Evolutionary conservation across 2,113 vertebrate species (phyloP), one percentile per base, ranked within the genome.

Genomic region (Epinephelus fuscoguttatus): DNA sequence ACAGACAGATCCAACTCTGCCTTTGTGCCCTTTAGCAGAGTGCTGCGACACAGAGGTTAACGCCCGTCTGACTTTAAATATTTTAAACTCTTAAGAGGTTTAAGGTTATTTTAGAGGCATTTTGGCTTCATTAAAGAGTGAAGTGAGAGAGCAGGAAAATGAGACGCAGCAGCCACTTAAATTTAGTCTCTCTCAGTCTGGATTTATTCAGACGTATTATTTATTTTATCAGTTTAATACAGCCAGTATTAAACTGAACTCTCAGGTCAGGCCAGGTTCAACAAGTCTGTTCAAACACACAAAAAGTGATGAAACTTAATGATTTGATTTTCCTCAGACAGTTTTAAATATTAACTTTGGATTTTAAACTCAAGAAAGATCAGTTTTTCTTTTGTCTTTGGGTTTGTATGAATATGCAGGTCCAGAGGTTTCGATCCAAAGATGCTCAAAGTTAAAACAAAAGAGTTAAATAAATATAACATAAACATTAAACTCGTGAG

Each of bases 81-180:
- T 50, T 37, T 25, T 27, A 52, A 2, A 52, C 37, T 6, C 64
- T 78, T 68, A 14, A 84, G 81, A 84, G 81, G 53, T 60, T 74
- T 67, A 68, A 68, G 53, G 75, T 69, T 69, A 50, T 60, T 60
- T 50, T 8, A 42, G 45, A 83, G 61, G 8, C 33, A 23, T 14
- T 60, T 25, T 50, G 53, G 25, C 60, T 21, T 47, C 17, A 14
- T 69, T 37, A 37, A 37, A 49, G 75, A 62, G 81, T 13, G 6
- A 67, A 47, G 55, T 11, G 7, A 70, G 21, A 37, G 52, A 66
- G 52, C 60, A 13, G 68, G 50, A 9, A 56, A 42, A 59, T 72
- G 55, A 27, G 25, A 19, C 30, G 12, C 37, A 40, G 50, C 27
- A 14, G 21, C 68, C 3, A 3, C 4, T 33, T 33, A 21, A 14